Percentiles rank a stretch among this genome's conserved stretches.
Conservation (phyloP, 2,888 invertebrate species). For the Pegoplata infirma region DNA sequence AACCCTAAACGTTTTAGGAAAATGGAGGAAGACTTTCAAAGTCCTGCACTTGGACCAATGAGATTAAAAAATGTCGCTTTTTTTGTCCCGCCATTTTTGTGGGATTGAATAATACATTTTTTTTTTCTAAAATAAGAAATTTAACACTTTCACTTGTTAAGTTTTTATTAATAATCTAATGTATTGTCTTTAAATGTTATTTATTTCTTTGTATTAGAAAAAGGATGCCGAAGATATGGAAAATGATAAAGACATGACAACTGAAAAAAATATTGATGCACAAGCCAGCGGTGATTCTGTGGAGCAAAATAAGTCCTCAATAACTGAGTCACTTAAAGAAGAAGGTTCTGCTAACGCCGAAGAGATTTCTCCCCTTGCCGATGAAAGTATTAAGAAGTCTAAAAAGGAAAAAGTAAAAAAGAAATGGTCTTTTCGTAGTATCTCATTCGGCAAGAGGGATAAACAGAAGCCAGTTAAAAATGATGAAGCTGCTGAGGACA, state of each 20-base stretch:
- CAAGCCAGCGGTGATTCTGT: constrained; percentile 63
- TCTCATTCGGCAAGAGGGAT: constrained; percentile 92
- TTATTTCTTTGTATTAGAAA: constrained; percentile 78
- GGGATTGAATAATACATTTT: no score
- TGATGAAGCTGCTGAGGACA: constrained; percentile 78
- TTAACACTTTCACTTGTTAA: no score
- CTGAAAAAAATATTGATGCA: constrained; percentile 79
- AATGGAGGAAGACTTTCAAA: no score
- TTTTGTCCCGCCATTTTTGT: no score
- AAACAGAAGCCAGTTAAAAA: constrained; percentile 89
- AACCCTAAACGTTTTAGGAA: no score
- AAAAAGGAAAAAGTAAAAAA: constrained; percentile 88
- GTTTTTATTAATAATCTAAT: background rate
- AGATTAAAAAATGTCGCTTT: no score
- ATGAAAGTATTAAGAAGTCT: constrained; percentile 80
- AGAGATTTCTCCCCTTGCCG: constrained; percentile 72
- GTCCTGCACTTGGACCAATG: no score
- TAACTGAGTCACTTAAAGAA: constrained; percentile 62
- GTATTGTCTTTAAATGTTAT: background rate
- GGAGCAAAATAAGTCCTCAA: constrained; percentile 39
- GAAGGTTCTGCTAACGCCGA: constrained; percentile 67
- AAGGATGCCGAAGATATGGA: constrained; percentile 81
- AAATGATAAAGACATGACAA: constrained; percentile 84
- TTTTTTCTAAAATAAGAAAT: background rate
- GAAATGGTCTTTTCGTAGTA: constrained; percentile 93